A percentile compares a stretch with the other conserved stretches of the same genome.
Conservation (phyloP, 2,113 vertebrate species). For the Phaethornis superciliosus region DNA sequence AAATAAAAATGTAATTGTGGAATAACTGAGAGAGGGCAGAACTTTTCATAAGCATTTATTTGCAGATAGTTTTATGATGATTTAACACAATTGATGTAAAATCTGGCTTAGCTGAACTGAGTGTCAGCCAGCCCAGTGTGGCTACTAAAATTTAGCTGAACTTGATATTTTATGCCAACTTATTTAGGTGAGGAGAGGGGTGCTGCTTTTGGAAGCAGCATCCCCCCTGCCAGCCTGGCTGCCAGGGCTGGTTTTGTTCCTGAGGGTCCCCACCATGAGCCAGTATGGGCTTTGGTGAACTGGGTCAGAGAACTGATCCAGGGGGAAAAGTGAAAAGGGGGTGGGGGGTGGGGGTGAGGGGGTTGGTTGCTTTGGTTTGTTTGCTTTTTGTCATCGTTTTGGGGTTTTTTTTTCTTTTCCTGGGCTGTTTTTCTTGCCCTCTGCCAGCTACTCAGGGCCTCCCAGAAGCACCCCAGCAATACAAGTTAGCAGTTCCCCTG, state of each 20-base stretch:
- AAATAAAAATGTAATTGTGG: not conserved
- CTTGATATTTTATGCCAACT: not conserved
- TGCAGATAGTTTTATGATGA: constrained; percentile 38
- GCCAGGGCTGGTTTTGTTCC: not conserved
- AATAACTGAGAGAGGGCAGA: not conserved
- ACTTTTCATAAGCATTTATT: constrained; percentile 1
- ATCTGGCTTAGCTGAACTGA: constrained; percentile 9
- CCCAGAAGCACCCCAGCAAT: not conserved
- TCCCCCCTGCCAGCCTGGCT: not conserved
- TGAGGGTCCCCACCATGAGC: rapidly evolving
- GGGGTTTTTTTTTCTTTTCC: not conserved
- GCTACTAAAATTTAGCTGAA: not conserved
- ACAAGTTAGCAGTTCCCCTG: rapidly evolving
- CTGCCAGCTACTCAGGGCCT: not conserved
- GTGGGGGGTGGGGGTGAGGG: too few relatives aligned
- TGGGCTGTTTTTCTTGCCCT: not conserved
- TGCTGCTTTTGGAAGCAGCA: not conserved
- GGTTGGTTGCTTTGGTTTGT: too few relatives aligned
- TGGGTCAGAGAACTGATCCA: not conserved
- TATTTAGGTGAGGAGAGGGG: not conserved
- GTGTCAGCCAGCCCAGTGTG: not conserved
- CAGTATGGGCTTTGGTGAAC: not conserved
- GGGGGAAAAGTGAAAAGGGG: not conserved
- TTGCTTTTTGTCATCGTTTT: too few relatives aligned
- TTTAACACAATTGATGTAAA: constrained; percentile 16